Conservation (phyloP, 1,140 invertebrate species). For the Triops longicaudatus region DNA sequence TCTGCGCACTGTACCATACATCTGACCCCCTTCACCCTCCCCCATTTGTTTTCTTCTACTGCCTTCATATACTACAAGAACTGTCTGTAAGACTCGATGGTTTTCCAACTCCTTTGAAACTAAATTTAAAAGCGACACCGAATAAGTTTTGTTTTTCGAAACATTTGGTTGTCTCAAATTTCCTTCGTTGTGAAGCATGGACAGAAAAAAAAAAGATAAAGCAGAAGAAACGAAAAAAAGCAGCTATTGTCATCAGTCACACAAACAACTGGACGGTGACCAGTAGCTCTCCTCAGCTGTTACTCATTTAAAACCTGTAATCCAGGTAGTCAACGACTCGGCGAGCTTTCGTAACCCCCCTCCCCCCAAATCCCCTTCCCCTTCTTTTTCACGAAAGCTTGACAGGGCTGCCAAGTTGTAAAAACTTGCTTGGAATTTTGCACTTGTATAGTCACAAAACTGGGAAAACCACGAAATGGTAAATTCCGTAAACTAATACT, state of each 20-base stretch:
- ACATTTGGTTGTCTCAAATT: not conserved
- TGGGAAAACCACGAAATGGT: conserved; percentile 5
- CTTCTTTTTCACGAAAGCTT: not conserved
- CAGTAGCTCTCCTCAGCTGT: not conserved
- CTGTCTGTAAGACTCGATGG: not conserved
- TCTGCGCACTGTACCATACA: not conserved
- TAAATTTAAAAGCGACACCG: not conserved
- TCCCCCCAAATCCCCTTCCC: not conserved
- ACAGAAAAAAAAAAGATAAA: not conserved
- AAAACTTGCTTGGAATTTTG: not conserved
- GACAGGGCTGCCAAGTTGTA: not conserved
- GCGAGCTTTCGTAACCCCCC: not conserved
- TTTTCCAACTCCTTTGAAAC: not conserved
- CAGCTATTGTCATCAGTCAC: not conserved
- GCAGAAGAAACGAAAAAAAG: not conserved
- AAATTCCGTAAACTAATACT: not conserved
- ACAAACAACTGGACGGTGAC: not conserved
- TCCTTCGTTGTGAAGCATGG: not conserved
- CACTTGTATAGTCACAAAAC: not conserved
- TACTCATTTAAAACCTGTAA: conserved; percentile 8
- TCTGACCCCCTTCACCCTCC: not conserved
- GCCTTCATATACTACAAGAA: no score
- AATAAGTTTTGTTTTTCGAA: not conserved
- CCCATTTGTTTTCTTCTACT: not conserved
- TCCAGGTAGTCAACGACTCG: conserved; percentile 14